These are phyloP conservation scores for Gisinianus flammeolus DNA, from an alignment of 2,888 invertebrate genomes.

Conservation along the genomic window DNA sequence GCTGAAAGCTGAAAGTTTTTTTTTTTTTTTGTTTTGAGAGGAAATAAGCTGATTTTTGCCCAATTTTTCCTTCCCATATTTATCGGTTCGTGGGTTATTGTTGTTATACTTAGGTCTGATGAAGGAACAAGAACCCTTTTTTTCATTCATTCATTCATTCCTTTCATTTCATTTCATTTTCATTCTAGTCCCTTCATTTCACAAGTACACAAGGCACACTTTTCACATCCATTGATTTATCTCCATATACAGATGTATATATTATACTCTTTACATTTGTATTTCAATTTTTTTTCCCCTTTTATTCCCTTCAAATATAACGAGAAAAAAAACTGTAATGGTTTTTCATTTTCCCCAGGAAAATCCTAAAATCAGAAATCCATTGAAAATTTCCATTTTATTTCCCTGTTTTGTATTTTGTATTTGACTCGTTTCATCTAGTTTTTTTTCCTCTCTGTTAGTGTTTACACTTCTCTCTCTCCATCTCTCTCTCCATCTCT, in stretches of 20 bases:
- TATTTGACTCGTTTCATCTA: not conserved
- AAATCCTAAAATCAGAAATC: not conserved
- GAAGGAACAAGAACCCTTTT: constrained; percentile 5
- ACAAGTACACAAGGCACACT: not conserved
- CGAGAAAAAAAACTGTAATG: not conserved
- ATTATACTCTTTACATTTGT: not conserved
- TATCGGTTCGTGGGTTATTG: constrained; percentile 14
- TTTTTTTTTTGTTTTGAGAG: too few relatives aligned
- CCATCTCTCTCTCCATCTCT: not conserved
- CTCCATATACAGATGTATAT: not conserved
- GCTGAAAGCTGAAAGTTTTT: too few relatives aligned
- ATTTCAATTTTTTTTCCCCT: not conserved
- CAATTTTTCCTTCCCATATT: constrained; percentile 12
- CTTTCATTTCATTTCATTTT: not conserved
- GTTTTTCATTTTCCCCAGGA: constrained; percentile 1
- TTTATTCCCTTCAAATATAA: not conserved
- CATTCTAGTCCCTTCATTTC: not conserved
- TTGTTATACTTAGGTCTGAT: not conserved
- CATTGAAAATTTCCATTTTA: constrained; percentile 6
- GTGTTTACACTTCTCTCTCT: not conserved
- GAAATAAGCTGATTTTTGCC: constrained; percentile 15
- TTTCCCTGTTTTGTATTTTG: not conserved
- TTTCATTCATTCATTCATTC: not conserved
- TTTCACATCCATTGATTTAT: not conserved
- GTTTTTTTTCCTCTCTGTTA: not conserved